Evolutionary conservation across 1,140 invertebrate species (phyloP).

Genomic region (Papilio glaucus): DNA sequence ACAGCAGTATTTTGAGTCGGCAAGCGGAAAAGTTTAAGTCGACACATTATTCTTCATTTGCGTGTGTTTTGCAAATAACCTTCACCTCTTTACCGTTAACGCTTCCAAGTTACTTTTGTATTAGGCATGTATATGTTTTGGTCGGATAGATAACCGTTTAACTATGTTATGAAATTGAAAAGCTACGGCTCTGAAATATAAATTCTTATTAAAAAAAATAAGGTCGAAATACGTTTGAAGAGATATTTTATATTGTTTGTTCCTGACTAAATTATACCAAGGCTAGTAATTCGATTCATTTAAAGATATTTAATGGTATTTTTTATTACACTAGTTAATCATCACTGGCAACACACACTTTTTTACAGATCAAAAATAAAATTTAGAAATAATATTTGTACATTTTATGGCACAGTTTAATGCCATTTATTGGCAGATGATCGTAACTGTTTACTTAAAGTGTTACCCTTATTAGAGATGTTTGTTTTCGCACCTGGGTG

Average conservation of each 20-base stretch:
- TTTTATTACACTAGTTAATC: background rate
- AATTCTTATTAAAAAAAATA: no score
- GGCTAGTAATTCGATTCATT: background rate
- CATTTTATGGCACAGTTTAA: no score
- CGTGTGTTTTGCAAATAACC: constrained; percentile 4
- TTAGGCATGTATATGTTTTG: background rate
- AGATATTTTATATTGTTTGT: no score
- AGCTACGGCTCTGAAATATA: background rate
- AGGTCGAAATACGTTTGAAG: no score
- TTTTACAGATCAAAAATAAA: background rate
- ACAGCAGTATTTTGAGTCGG: constrained; percentile 7
- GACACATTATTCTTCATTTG: constrained; percentile 17
- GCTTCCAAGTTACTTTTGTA: background rate
- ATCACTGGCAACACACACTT: constrained; percentile 11
- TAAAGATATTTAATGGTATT: no score
- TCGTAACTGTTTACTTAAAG: background rate
- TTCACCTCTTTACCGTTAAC: background rate
- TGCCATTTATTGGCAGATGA: background rate
- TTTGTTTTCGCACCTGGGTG: background rate
- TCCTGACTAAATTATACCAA: background rate
- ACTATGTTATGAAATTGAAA: background rate
- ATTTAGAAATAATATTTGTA: background rate
- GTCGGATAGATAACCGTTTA: background rate
- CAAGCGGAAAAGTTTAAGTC: constrained; percentile 19
- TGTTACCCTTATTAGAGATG: background rate